These are phyloP conservation scores for Gyrodactylus bullatarudis DNA, from an alignment of 1,140 invertebrate species.

Conservation along the genomic window DNA sequence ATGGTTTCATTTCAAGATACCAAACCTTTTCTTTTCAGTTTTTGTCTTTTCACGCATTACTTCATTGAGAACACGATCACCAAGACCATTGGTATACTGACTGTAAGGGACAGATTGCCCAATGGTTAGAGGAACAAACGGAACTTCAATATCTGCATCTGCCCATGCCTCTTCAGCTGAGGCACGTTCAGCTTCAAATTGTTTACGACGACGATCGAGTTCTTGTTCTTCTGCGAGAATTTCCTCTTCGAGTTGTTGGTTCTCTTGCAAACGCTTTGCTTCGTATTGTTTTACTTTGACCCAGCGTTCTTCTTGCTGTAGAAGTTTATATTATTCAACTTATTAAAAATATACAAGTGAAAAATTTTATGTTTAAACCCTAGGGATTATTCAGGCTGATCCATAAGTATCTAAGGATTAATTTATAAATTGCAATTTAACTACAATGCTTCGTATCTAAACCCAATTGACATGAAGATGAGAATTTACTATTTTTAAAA, in stretches of 20 bases:
- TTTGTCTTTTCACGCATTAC: not conserved
- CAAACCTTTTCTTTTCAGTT: not conserved
- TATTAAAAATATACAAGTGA: too few species aligned
- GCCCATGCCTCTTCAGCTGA: not conserved
- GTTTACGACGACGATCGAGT: not conserved
- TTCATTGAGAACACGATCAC: not conserved
- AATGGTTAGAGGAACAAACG: not conserved
- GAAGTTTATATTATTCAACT: too few species aligned
- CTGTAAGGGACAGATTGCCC: not conserved
- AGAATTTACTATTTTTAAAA: too few species aligned
- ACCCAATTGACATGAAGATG: too few species aligned
- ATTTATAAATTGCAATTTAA: too few species aligned
- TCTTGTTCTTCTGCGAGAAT: not conserved
- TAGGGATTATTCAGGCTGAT: too few species aligned
- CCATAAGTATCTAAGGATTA: too few species aligned
- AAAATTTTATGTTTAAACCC: too few species aligned
- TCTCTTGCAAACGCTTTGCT: not conserved
- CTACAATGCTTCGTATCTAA: too few species aligned
- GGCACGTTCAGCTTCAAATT: not conserved
- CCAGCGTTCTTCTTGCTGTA: not conserved
- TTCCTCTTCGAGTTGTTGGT: not conserved
- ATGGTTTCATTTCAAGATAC: too few species aligned
- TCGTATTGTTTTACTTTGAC: not conserved
- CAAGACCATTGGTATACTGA: not conserved
- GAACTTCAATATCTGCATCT: not conserved